These are phyloP conservation scores for Magallana ariakensis DNA, from an alignment of 1,140 invertebrate species.

Conservation along the genomic window DNA sequence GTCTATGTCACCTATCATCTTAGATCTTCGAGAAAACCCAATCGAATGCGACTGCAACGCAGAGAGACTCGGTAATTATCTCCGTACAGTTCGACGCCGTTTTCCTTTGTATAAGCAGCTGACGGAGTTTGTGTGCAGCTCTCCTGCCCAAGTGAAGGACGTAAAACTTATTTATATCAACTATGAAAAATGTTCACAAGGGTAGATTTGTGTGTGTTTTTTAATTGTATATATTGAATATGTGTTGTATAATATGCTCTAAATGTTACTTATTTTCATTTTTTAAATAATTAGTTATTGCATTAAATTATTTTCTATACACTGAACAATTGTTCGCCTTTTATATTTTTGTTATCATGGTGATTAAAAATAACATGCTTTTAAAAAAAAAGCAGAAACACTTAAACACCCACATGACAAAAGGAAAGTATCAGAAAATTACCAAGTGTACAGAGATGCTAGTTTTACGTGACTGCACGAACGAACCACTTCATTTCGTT, in stretches of 20 bases:
- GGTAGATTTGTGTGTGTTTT: background rate
- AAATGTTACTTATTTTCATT: background rate
- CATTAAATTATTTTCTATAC: background rate
- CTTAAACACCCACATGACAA: too few species aligned
- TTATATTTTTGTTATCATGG: background rate
- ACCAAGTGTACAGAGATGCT: too few species aligned
- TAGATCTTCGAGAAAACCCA: slow-evolving; percentile 1
- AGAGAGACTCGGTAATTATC: slow-evolving; percentile 1
- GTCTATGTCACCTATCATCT: background rate
- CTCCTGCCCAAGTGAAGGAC: background rate
- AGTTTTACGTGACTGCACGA: too few species aligned
- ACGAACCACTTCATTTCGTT: too few species aligned
- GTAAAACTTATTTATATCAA: slow-evolving; percentile 18
- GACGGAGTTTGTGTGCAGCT: background rate
- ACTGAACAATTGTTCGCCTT: background rate
- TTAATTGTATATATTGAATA: too few species aligned
- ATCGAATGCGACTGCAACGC: slow-evolving; percentile 2
- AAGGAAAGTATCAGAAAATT: too few species aligned
- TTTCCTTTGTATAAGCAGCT: slow-evolving; percentile 3
- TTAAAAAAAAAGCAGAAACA: too few species aligned
- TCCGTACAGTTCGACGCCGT: background rate
- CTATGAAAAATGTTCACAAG: slow-evolving; percentile 14
- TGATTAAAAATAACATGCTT: background rate
- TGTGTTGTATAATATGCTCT: too few species aligned
- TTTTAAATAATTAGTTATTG: background rate